A percentile compares a stretch with the other conserved stretches of the same genome.
Evolutionary conservation across 1,140 invertebrate genomes (phyloP).

Genomic region (Linepithema humile): DNA sequence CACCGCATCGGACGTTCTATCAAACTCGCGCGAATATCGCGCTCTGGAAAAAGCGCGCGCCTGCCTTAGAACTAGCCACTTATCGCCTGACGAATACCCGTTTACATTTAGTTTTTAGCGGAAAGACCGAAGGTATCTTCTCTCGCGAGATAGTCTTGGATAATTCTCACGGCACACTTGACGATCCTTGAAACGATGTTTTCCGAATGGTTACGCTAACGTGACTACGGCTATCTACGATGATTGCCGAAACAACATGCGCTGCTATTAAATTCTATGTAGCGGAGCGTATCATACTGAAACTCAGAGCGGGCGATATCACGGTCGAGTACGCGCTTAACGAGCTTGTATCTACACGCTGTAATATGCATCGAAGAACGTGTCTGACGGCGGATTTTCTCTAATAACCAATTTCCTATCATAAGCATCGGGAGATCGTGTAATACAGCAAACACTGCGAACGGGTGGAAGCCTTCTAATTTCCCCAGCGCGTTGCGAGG

Average conservation of each 20-base stretch:
- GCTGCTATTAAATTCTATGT: conserved; percentile 47
- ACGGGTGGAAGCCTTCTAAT: neutral
- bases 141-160: neutral
- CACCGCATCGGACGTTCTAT: neutral
- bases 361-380: conserved; percentile 34
- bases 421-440: conserved; percentile 21
- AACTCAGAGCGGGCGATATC: conserved; percentile 14
- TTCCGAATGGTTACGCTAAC: neutral
- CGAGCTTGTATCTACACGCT: conserved; percentile 30
- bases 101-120: conserved; percentile 7
- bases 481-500: neutral
- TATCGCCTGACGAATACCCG: neutral
- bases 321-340: conserved; percentile 34
- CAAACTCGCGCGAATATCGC: neutral
- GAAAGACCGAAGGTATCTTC: neutral
- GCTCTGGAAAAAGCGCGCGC: neutral
- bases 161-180: neutral
- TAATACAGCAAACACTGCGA: neutral
- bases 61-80: neutral
- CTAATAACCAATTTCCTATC: conserved; percentile 51
- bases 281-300: conserved; percentile 1
- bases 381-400: conserved; percentile 45
- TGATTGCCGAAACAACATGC: conserved; percentile 42
- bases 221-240: neutral
- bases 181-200: conserved; percentile 12